Evolutionary conservation across 2,113 vertebrate species (phyloP), one percentile per base, ranked within the genome.

Genomic region (Hemibagrus wyckioides): DNA sequence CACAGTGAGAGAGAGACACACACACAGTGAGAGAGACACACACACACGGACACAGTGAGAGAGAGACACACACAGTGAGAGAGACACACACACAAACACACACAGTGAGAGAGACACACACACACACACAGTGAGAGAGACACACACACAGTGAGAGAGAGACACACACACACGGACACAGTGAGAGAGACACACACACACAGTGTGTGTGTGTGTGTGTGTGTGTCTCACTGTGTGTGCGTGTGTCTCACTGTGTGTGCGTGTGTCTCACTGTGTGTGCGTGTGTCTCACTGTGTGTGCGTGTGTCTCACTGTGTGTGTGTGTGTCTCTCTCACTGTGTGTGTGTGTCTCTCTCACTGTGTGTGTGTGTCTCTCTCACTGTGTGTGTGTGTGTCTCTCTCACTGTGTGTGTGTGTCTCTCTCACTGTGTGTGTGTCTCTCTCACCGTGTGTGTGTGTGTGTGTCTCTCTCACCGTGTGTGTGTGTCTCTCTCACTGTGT

Each of bases 391-490:
- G 21, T n/a, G n/a, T n/a, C n/a, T 71, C 81, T n/a, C n/a, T n/a
- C n/a, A n/a, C n/a, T 54, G 87, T 39, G 41, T 56, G 57, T 57
- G 33, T 84, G 65, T 80, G 73, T 57, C 11, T 44, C 41, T n/a
- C n/a, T n/a, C n/a, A n/a, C n/a, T n/a, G n/a, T 10, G 36, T 71
- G 39, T 36, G 28, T n/a, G 63, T 65, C n/a, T n/a, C n/a, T n/a
- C n/a, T n/a, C n/a, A n/a, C n/a, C n/a, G 63, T 28, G 57, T 28
- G 25, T 2, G 59, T 63, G 59, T 11, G 0, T 63, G 25, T 3
- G 6, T 75, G 25, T 82, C 30, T 61, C 59, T 88, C 75, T 86
- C 80, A 69, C 6, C n/a, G n/a, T 71, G 54, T 48, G 61, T 69
- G 50, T 63, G 36, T 67, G 11, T n/a, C n/a, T n/a, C n/a, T n/a